Base-by-base conservation (phyloP, 1,140 invertebrate species). In the Bombus confusus region DNA sequence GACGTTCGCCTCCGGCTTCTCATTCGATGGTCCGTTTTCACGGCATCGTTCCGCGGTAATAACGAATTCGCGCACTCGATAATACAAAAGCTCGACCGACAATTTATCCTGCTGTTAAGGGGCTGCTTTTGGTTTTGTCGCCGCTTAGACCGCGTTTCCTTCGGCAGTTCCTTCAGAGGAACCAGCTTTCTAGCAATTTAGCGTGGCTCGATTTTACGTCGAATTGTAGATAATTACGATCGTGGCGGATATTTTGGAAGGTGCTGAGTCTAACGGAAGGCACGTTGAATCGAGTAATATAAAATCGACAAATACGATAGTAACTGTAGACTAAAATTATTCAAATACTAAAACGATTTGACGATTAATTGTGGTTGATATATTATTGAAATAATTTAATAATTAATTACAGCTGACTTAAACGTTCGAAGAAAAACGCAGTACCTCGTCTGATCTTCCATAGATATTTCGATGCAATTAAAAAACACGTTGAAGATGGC, bases 1-100 rank as follows among this genome's bases (percentile, higher is more conserved):
- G 74, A 89, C 80, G 88, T 86, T 80, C 69, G 86, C 87, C 75
- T 83, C 83, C 80, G 87, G 83, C 52, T 80, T 80, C 88, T 86
- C 88, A 64, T 86, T 86, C 78, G 83, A 86, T 76, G 83, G 78
- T 88, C 82, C 87, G 78, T 80, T 85, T 80, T 59, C 83, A 43
- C 75, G 43, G 74, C 73, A 59, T 77, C 81, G 81, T 83, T 83
- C 47, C 62, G 37, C 62, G 37, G 75, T 84, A 84, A 84, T 80
- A 85, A 85, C 76, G 83, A 79, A 80, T 78, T 75, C 73, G 76
- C 83, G 47, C 34, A 43, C 47, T 71, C 82, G 82, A 84, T 78
- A 77, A 77, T 77, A 77, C 81, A 57, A 83, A 76, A 66, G 73
- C 43, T 28, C 52, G n/a, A 52, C 31, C 62, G 47, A 28, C 81